Base-by-base conservation (phyloP, 2,888 invertebrate genomes). In the Diadegma fenestrale region DNA sequence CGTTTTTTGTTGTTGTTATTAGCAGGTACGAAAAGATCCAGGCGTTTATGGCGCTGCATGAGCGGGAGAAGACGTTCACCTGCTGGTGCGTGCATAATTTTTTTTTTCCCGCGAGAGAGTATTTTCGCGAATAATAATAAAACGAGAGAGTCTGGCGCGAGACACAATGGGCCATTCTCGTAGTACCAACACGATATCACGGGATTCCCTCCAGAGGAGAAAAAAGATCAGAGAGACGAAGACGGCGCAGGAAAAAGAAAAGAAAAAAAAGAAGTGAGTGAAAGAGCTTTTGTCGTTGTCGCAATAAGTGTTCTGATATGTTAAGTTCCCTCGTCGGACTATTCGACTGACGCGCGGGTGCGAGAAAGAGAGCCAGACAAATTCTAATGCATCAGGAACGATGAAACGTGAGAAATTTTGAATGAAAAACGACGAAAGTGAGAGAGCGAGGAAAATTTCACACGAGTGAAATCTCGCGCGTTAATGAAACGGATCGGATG, bases 381-480 rank as follows among this genome's bases (percentile, higher is more conserved):
- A 66, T 61, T 72, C 26, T 10, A 37, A 58, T 54, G 37, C 12
- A n/a, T n/a, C n/a, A 51, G 26, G n/a, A 19, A 54, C 72, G 58
- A 66, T 73, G 37, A 66, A 66, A 73, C 80, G 80, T 86, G 85
- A 66, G 83, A 80, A 80, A 68, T 73, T 86, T 82, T 41, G 43
- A 69, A 76, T 80, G 72, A 73, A 77, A 82, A 84, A 66, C 64
- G 72, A 76, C 83, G 85, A 86, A 83, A 86, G 85, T 85, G 82
- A 79, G 48, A 76, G 75, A 79, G 63, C 8, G 73, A 63, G 69
- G 51, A 85, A 85, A 82, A 78, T 77, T 82, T 82, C 85, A 80
- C 85, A 80, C 82, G 85, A 80, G 85, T 82, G 85, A 85, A 85
- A 85, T 68, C 80, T 82, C 58, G 43, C 48, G 22, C 72, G 80